These are phyloP conservation scores for Ariolimax columbianus DNA, from an alignment of 2,888 invertebrate genomes.

Conservation along the genomic window DNA sequence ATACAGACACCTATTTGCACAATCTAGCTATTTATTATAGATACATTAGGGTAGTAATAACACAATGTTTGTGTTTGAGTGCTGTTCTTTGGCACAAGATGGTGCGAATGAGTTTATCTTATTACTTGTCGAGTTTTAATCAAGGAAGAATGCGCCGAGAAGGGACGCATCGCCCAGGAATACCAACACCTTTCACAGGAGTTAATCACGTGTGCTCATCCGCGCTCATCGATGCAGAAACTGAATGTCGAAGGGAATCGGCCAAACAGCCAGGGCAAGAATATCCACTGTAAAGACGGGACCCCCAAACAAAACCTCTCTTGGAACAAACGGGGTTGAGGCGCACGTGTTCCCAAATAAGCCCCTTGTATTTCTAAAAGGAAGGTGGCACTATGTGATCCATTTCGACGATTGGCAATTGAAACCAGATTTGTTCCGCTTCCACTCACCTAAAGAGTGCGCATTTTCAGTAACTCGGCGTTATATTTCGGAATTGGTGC, in stretches of 20 bases:
- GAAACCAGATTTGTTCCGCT: conserved; percentile 32
- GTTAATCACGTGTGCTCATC: conserved; percentile 28
- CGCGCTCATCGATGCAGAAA: conserved; percentile 27
- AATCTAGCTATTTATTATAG: no score
- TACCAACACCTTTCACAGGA: conserved; percentile 33
- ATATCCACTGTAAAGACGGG: not conserved
- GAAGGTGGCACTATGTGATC: conserved; percentile 3
- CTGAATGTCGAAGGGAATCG: not conserved
- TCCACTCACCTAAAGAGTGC: conserved; percentile 31
- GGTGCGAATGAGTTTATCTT: conserved; percentile 11
- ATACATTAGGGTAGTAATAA: no score
- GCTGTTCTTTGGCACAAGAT: not conserved
- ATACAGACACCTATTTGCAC: no score
- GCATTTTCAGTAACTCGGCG: conserved; percentile 9
- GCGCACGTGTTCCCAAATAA: conserved; percentile 24
- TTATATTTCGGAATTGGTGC: conserved; percentile 19
- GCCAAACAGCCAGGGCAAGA: not conserved
- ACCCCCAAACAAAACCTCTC: not conserved
- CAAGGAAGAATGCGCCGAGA: conserved; percentile 29
- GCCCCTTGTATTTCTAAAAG: not conserved
- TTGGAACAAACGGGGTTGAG: not conserved
- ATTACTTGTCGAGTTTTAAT: conserved; percentile 34
- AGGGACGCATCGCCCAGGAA: conserved; percentile 26
- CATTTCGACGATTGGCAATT: conserved; percentile 25
- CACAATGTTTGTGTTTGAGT: no score